Evolutionary conservation across 2,888 invertebrate genomes (phyloP), one percentile per base, ranked within the genome.

Genomic region (Orchesellides sinensis): DNA sequence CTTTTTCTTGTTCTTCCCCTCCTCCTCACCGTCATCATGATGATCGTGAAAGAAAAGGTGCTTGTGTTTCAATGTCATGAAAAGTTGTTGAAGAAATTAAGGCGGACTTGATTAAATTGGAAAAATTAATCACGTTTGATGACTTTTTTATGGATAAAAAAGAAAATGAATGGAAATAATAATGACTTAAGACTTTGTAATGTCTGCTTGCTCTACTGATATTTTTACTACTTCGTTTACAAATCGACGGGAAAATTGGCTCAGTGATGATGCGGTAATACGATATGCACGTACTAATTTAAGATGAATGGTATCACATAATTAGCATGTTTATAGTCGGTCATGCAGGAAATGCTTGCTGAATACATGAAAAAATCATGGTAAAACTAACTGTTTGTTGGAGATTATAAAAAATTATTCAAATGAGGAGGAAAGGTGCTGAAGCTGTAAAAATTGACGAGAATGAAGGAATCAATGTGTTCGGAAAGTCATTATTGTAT

Each of bases 71-170:
- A 63, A 21, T 35, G 19, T 21, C 19, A 12, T 10, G 40, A 29
- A 29, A 59, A 29, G 32, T 19, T 29, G 59, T n/a, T 29, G 32
- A 59, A 59, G 29, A 63, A 63, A 40, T 63, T 63, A 63, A 40
- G 63, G 63, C 40, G 10, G 63, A 6, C 21, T 63, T 63, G 63
- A 63, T 63, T 63, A 45, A 40, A 63, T 63, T 45, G 40, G 45
- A 63, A 17, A 63, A 35, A 63, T 63, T 63, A 40, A 63, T 63
- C 63, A 63, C 40, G 63, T 63, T 63, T 63, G 63, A 63, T 63
- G 10, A 32, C 40, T 40, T 32, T 49, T 19, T n/a, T 14, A 21
- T 23, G 63, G 63, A 63, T 63, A 45, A 40, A 63, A 32, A 59
- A 59, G 49, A 59, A 59, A 32, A 27, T 59, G 29, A 32, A n/a